Base-by-base conservation (phyloP, 2,888 invertebrate species). In the Meloe dianella region DNA sequence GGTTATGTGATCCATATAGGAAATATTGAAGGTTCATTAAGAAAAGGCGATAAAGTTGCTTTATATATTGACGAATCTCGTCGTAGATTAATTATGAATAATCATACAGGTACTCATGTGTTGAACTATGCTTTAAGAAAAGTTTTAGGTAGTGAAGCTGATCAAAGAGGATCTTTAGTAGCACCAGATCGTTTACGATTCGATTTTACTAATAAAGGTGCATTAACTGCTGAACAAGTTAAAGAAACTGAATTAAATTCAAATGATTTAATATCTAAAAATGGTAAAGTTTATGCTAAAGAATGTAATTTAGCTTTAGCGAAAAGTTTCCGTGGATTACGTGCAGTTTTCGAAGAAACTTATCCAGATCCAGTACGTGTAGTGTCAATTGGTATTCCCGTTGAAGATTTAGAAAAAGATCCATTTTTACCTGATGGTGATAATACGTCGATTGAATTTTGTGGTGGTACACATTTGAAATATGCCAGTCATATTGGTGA, bases 321-420 rank as follows among this genome's bases (percentile, higher is more conserved):
- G 14, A 97, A 97, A 86, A 91, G 92, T 71, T 94, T 97, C 71
- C 90, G 92, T 72, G 97, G 97, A 3, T 85, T 98, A 47, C 90
- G 99, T 71, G 99, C 99, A 24, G 97, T 99, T 85, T 99, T 99
- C 85, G 98, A 97, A 83, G 98, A 99, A 87, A 94, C 96, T 12
- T 99, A 99, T 83, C 98, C 98, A 0, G 98, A 99, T 86, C 97
- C 98, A 7, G 95, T 95, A 3, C 87, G 94, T 75, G 90, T 99
- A 7, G 95, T 99, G 54, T 95, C 96, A 29, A 92, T 99, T 74
- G 99, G 98, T 22, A 89, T 97, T 54, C 91, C 97, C 0, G 92
- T 99, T 7, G 97, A 97, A 74, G 88, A 94, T 57, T 86, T 99
- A 56, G 92, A 97, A 80, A 86, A 88, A 29, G 92, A 98, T 85